phyloP scores from a whole-genome alignment of 1,140 invertebrate genomes.

The Drosophila pruinosa region DNA sequence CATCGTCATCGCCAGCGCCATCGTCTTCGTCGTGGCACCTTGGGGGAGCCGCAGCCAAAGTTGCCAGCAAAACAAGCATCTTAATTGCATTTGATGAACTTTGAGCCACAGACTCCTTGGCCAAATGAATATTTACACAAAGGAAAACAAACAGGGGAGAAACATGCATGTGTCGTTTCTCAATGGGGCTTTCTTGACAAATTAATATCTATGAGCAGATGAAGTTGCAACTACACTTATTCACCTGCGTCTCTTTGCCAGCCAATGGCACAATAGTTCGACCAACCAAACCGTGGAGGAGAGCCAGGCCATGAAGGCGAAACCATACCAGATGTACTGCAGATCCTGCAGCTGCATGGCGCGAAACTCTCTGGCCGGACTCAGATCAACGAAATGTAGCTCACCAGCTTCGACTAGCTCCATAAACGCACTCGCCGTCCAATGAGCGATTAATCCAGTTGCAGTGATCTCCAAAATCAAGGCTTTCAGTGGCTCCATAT shows the following conservation, averaged over 20 bases:
- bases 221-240: background rate
- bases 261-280: background rate
- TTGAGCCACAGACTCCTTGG: constrained; percentile 57
- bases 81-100: constrained; percentile 82
- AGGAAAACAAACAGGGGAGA: constrained; percentile 12
- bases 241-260: background rate
- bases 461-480: constrained; percentile 57
- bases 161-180: background rate
- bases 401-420: constrained; percentile 62
- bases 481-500: constrained; percentile 41
- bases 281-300: background rate
- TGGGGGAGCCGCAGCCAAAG: constrained; percentile 48
- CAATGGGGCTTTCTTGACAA: constrained; percentile 3
- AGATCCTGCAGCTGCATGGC: constrained; percentile 70
- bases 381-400: constrained; percentile 53
- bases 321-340: constrained; percentile 70
- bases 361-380: constrained; percentile 45
- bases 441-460: constrained; percentile 46
- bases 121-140: constrained; percentile 62
- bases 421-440: constrained; percentile 44
- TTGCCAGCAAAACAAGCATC: constrained; percentile 69
- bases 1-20: constrained; percentile 38
- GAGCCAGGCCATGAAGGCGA: constrained; percentile 19
- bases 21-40: constrained; percentile 46
- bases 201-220: constrained; percentile 18